Conservation (phyloP, 1,140 invertebrate genomes). For the Druon quercuslanigerum region DNA sequence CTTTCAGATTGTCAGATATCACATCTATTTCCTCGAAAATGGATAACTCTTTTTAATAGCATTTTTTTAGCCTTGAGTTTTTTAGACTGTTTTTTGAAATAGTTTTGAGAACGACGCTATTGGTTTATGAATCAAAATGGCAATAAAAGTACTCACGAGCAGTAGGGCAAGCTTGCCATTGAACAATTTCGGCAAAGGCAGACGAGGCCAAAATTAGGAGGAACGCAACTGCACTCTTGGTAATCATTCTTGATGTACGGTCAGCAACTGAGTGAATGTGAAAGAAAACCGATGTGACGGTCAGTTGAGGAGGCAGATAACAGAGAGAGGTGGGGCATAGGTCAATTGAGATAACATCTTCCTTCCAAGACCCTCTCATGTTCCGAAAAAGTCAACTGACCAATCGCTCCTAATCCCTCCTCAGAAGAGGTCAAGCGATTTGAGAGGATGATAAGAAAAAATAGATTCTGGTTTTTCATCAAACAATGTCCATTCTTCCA, state of each 20-base stretch:
- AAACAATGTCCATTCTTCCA: neutral
- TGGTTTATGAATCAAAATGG: neutral
- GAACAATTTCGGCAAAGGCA: conserved; percentile 56
- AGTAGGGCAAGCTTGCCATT: conserved; percentile 44
- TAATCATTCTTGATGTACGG: conserved; percentile 58
- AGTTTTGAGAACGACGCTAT: too few relatives aligned
- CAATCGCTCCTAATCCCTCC: too few relatives aligned
- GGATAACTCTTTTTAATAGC: too few relatives aligned
- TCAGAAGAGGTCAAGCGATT: too few relatives aligned
- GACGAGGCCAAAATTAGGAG: conserved; percentile 49
- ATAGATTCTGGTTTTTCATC: neutral
- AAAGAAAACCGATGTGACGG: conserved; percentile 55
- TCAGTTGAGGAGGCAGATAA: conserved; percentile 53
- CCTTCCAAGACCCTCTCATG: neutral
- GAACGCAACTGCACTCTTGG: conserved; percentile 50
- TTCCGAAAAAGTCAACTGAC: too few relatives aligned
- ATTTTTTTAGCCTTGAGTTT: too few relatives aligned
- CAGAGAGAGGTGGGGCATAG: conserved; percentile 60
- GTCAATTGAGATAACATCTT: conserved; percentile 68
- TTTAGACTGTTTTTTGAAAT: too few relatives aligned
- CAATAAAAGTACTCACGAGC: conserved; percentile 54
- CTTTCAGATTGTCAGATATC: too few relatives aligned
- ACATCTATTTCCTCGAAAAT: too few relatives aligned
- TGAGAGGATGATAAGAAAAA: too few relatives aligned
- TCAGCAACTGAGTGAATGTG: conserved; percentile 55